Conservation (phyloP, 2,113 vertebrate genomes). For the Gobiocypris rarus region DNA sequence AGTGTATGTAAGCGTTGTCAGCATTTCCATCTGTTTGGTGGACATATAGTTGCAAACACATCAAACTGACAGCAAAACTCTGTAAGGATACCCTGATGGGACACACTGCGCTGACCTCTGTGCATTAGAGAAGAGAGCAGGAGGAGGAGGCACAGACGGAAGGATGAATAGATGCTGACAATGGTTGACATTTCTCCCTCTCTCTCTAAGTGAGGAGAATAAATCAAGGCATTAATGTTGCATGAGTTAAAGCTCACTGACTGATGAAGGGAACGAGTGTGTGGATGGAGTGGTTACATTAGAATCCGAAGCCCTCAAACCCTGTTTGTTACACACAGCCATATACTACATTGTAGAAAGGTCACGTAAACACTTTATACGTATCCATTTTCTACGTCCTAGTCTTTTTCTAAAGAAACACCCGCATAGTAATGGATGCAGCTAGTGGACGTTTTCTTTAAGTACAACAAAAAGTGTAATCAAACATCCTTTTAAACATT, state of each 20-base stretch:
- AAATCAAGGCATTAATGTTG: conserved; percentile 48
- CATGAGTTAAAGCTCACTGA: conserved; percentile 18
- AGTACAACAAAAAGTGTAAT: not conserved
- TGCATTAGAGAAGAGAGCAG: conserved; percentile 14
- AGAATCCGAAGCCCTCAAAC: conserved; percentile 1
- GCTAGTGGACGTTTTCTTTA: not conserved
- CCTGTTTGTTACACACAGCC: not conserved
- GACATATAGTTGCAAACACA: conserved; percentile 25
- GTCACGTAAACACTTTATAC: not conserved
- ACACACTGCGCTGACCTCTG: conserved; percentile 34
- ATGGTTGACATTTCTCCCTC: conserved; percentile 50
- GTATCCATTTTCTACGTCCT: not conserved
- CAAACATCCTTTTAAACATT: not conserved
- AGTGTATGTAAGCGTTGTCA: not conserved
- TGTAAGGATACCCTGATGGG: conserved; percentile 19
- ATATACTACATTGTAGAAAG: conserved; percentile 19
- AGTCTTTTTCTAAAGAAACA: not conserved
- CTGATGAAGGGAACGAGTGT: conserved; percentile 15
- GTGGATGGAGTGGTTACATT: conserved; percentile 2
- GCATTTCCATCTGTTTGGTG: not conserved
- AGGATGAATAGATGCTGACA: conserved; percentile 49
- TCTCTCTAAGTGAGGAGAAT: conserved; percentile 37
- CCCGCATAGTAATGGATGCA: not conserved
- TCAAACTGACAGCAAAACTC: conserved; percentile 21
- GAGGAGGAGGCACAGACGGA: not conserved